phyloP scores from a whole-genome alignment of 2,113 vertebrate genomes.

The Rhagologus leucostigma region DNA sequence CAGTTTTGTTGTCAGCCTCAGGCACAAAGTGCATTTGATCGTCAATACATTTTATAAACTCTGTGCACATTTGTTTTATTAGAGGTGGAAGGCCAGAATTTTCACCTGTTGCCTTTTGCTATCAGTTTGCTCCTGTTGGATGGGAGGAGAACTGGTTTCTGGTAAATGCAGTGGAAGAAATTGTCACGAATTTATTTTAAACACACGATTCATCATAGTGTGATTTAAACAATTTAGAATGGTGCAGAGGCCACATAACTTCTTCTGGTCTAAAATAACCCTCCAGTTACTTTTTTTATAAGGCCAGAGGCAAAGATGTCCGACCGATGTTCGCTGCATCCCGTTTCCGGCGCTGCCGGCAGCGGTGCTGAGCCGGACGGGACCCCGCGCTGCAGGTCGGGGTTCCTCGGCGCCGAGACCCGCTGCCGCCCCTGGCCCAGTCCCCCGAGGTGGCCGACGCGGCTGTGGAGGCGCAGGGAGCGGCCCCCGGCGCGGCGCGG shows the following conservation, averaged over 20 bases:
- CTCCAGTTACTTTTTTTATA: not conserved
- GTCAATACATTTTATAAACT: not conserved
- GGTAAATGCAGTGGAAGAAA: not conserved
- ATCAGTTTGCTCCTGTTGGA: not conserved
- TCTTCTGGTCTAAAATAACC: not conserved
- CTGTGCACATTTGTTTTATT: fast-evolving
- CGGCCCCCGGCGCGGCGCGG: not conserved
- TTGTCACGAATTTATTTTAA: not conserved
- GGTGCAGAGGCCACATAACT: not conserved
- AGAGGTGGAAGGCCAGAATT: not conserved
- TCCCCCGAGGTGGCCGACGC: not conserved
- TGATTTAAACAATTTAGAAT: not conserved
- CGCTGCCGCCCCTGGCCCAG: not conserved
- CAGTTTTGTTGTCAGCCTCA: not conserved
- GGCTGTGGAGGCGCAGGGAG: not conserved
- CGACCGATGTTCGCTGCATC: not conserved
- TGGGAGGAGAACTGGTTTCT: not conserved
- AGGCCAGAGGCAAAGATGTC: not conserved
- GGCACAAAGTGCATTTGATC: not conserved
- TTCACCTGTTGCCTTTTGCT: not conserved
- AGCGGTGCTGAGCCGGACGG: not conserved
- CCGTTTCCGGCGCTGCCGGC: not conserved
- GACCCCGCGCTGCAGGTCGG: not conserved
- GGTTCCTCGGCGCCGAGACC: not conserved
- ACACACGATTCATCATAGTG: not conserved